phyloP scores from a whole-genome alignment of 2,113 vertebrate species.

The Laticauda colubrina region DNA sequence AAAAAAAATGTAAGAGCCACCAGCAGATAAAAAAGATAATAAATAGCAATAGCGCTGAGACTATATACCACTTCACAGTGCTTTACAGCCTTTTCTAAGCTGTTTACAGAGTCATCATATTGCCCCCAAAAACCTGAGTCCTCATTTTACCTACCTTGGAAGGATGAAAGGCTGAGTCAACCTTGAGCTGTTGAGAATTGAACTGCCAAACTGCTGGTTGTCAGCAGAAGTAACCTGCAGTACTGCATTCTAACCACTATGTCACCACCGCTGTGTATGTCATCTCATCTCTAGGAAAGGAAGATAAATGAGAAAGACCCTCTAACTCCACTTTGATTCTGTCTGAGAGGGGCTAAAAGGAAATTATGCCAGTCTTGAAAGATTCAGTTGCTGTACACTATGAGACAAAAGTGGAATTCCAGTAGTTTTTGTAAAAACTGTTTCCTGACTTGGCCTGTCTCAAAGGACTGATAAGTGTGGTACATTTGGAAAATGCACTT shows the following conservation, averaged over 20 bases:
- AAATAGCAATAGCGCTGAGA: background rate
- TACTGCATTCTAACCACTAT: no score
- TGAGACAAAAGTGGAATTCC: background rate
- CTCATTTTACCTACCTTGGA: no score
- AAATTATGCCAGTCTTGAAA: background rate
- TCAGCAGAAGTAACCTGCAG: no score
- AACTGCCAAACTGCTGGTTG: no score
- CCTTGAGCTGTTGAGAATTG: no score
- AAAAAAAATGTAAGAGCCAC: background rate
- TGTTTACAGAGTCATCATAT: no score
- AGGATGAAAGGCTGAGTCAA: no score
- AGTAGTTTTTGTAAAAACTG: background rate
- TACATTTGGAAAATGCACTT: background rate
- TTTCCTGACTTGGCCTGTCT: background rate
- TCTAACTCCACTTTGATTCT: background rate
- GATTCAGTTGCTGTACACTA: background rate
- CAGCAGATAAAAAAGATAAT: background rate
- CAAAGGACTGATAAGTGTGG: background rate
- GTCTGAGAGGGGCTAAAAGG: background rate
- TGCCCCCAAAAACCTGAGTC: no score
- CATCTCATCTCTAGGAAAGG: background rate
- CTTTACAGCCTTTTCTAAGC: no score
- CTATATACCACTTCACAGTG: no score
- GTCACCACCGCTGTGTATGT: background rate
- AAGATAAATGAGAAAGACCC: background rate